A percentile compares a stretch with the other conserved stretches of the same genome.
phyloP scores from a whole-genome alignment of 2,797 vertebrate species.

The Anguilla marmorata region DNA sequence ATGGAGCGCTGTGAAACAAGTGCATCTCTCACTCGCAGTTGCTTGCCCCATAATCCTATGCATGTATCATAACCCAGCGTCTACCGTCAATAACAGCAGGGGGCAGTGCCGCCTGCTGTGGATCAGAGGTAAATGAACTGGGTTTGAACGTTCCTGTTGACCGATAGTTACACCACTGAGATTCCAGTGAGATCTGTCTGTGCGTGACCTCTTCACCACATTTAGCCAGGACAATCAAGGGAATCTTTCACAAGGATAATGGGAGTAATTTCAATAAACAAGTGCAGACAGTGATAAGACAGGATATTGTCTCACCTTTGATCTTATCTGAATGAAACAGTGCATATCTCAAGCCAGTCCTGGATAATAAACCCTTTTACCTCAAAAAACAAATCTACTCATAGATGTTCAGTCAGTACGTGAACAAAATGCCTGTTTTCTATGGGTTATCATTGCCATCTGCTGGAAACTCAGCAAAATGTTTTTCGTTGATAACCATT shows the following conservation, averaged over 20 bases:
- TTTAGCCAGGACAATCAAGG: background rate
- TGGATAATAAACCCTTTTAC: background rate
- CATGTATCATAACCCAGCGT: too few relatives aligned
- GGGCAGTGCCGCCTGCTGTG: background rate
- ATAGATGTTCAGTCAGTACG: background rate
- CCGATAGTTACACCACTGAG: background rate
- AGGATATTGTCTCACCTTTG: background rate
- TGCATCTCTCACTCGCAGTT: too few relatives aligned
- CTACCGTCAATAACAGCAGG: background rate
- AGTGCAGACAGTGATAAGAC: background rate
- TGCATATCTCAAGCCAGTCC: background rate
- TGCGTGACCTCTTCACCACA: background rate
- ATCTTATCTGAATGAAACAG: conserved; percentile 4
- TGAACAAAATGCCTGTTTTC: background rate
- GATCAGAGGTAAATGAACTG: background rate
- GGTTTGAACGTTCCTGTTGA: background rate
- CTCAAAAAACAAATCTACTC: background rate
- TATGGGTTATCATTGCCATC: background rate
- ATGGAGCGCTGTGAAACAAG: too few relatives aligned
- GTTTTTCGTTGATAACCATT: background rate
- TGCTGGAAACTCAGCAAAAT: conserved; percentile 3
- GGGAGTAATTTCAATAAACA: background rate
- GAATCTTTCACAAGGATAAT: background rate
- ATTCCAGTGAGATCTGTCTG: background rate
- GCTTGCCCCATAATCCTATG: too few relatives aligned